Percentiles rank a stretch among this genome's conserved stretches.
phyloP scores from a whole-genome alignment of 1,140 invertebrate genomes.

The Drosophila nannoptera region DNA sequence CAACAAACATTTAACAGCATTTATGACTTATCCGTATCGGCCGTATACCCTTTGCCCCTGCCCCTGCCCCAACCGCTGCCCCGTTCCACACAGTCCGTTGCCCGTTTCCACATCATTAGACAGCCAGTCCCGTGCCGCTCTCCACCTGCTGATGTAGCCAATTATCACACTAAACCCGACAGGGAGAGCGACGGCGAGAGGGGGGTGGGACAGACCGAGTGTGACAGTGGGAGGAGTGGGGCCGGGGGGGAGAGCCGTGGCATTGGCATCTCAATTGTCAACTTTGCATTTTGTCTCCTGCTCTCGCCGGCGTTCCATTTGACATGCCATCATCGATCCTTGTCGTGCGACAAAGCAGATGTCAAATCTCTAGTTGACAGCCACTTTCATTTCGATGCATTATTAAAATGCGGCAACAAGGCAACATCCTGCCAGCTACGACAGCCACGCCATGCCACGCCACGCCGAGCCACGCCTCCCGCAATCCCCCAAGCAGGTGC shows the following conservation, averaged over 20 bases:
- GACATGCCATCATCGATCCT: constrained; percentile 69
- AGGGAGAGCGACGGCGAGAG: no score
- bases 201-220: no score
- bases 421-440: constrained; percentile 44
- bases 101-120: no score
- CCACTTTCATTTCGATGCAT: constrained; percentile 76
- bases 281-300: neutral
- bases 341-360: constrained; percentile 63
- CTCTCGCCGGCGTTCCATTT: constrained; percentile 5
- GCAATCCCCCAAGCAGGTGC: constrained; percentile 41
- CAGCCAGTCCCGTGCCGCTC: no score
- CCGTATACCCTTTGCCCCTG: no score
- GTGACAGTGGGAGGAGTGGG: neutral
- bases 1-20: no score
- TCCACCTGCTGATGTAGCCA: no score
- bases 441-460: no score
- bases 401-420: constrained; percentile 69
- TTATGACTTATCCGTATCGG: no score
- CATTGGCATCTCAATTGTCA: constrained; percentile 65
- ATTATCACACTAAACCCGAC: no score
- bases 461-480: neutral
- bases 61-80: no score
- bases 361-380: constrained; percentile 71
- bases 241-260: constrained; percentile 58
- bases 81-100: no score